These are phyloP conservation scores for Drosophila nigromelanica DNA, from an alignment of 1,140 invertebrate genomes.

Conservation along the genomic window DNA sequence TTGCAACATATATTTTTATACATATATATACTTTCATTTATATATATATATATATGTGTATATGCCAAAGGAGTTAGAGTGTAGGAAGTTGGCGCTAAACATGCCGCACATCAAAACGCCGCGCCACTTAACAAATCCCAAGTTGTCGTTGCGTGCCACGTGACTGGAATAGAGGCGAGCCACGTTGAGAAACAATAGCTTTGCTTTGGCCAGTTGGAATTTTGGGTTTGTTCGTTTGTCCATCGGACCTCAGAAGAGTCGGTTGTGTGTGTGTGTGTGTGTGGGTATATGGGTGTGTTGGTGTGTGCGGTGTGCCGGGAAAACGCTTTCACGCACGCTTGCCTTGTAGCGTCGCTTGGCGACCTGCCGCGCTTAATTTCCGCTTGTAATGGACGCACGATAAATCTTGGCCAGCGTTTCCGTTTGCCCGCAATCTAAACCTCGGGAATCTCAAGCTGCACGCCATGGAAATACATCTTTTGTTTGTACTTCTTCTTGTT, in stretches of 20 bases:
- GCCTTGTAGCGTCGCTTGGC: slow-evolving; percentile 42
- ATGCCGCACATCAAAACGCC: slow-evolving; percentile 71
- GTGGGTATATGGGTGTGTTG: neutral
- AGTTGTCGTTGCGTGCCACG: slow-evolving; percentile 81
- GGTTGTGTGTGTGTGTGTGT: neutral
- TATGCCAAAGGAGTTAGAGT: neutral
- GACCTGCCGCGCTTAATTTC: slow-evolving; percentile 81
- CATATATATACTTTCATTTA: neutral
- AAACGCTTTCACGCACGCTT: slow-evolving; percentile 81
- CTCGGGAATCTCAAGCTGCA: slow-evolving; percentile 45
- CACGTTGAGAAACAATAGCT: slow-evolving; percentile 70
- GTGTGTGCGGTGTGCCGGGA: slow-evolving; percentile 46
- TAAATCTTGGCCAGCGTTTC: slow-evolving; percentile 78
- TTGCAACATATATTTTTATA: slow-evolving; percentile 1
- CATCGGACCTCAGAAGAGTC: slow-evolving; percentile 13
- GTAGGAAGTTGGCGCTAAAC: slow-evolving; percentile 36
- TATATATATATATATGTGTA: neutral
- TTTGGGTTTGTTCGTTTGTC: slow-evolving; percentile 34
- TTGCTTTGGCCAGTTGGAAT: slow-evolving; percentile 73
- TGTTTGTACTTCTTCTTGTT: slow-evolving; percentile 34
- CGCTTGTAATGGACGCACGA: slow-evolving; percentile 81
- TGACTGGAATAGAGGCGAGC: slow-evolving; percentile 65
- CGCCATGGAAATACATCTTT: slow-evolving; percentile 65
- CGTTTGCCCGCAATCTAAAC: slow-evolving; percentile 41
- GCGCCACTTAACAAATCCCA: slow-evolving; percentile 81